A percentile compares a stretch with the other conserved stretches of the same genome.
These are phyloP conservation scores for Paramisgurnus dabryanus DNA, from an alignment of 2,113 vertebrate species.

Conservation along the genomic window DNA sequence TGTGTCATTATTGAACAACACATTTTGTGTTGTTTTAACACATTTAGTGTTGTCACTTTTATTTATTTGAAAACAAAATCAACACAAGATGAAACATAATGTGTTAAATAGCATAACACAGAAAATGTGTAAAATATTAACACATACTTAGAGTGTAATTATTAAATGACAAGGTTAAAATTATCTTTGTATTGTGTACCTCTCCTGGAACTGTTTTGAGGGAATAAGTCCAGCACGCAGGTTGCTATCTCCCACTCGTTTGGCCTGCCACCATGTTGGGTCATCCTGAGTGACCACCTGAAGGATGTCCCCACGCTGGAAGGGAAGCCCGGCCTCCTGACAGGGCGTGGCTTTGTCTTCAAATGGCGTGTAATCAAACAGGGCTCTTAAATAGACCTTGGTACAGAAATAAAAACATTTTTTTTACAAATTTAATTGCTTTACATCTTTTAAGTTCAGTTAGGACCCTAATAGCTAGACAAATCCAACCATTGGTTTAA, in stretches of 20 bases:
- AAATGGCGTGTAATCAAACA: constrained; percentile 90
- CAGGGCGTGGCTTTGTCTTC: constrained; percentile 95
- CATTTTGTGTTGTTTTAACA: no score
- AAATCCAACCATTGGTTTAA: no score
- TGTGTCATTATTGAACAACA: no score
- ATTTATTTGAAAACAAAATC: no score
- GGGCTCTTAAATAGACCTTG: constrained; percentile 88
- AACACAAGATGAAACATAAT: no score
- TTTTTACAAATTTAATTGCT: neutral
- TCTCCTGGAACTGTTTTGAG: constrained; percentile 92
- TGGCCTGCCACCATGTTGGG: constrained; percentile 95
- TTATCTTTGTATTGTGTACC: constrained; percentile 66
- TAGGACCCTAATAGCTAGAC: no score
- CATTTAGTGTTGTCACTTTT: no score
- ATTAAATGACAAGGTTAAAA: neutral
- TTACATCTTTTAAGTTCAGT: no score
- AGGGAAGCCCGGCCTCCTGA: constrained; percentile 92
- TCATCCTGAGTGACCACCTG: constrained; percentile 95
- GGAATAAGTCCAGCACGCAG: constrained; percentile 91
- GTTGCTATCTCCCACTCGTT: constrained; percentile 88
- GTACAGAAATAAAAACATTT: constrained; percentile 16
- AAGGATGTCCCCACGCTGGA: constrained; percentile 84
- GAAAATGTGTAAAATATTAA: no score
- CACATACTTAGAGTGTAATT: neutral
- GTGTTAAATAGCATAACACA: no score